A percentile compares a stretch with the other conserved stretches of the same genome.
These are phyloP conservation scores for Ophion ellenae DNA, from an alignment of 2,888 invertebrate genomes.

Conservation along the genomic window DNA sequence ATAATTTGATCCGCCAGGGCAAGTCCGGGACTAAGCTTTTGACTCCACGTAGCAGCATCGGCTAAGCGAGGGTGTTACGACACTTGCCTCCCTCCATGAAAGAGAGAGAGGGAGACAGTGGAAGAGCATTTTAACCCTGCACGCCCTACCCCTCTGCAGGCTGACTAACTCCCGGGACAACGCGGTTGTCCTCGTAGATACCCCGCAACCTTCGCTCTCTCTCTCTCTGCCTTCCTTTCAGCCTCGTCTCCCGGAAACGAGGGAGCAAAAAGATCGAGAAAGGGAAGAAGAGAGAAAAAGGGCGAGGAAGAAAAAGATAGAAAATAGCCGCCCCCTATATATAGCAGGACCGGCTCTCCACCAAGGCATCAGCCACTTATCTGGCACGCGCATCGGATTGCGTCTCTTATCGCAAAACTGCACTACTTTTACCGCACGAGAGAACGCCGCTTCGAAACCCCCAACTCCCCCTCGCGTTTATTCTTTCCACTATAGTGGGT, in stretches of 20 bases:
- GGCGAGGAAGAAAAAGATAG: constrained; percentile 48
- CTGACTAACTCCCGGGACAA: constrained; percentile 57
- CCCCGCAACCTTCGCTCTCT: constrained; percentile 54
- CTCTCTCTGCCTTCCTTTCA: constrained; percentile 61
- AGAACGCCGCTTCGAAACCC: constrained; percentile 56
- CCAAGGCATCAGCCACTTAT: constrained; percentile 83
- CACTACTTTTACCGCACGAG: constrained; percentile 81
- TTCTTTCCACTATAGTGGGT: constrained; percentile 41
- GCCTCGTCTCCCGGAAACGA: constrained; percentile 65
- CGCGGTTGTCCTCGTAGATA: constrained; percentile 60
- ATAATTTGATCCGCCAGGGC: constrained; percentile 79
- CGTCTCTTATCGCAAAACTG: constrained; percentile 82
- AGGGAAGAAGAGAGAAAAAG: constrained; percentile 40
- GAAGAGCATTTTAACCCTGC: constrained; percentile 73
- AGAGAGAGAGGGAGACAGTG: constrained; percentile 51
- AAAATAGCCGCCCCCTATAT: constrained; percentile 39
- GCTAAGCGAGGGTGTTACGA: constrained; percentile 77
- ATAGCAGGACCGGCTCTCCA: constrained; percentile 59
- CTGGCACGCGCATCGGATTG: constrained; percentile 84
- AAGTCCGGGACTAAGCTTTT: constrained; percentile 66
- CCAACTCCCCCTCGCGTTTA: constrained; percentile 17
- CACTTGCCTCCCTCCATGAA: constrained; percentile 67
- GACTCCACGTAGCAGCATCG: constrained; percentile 58
- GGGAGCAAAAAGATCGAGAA: constrained; percentile 34
- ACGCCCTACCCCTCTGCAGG: constrained; percentile 44